A percentile compares a stretch with the other conserved stretches of the same genome.
phyloP scores from a whole-genome alignment of 2,113 vertebrate genomes.

The Manacus vitellinus region DNA sequence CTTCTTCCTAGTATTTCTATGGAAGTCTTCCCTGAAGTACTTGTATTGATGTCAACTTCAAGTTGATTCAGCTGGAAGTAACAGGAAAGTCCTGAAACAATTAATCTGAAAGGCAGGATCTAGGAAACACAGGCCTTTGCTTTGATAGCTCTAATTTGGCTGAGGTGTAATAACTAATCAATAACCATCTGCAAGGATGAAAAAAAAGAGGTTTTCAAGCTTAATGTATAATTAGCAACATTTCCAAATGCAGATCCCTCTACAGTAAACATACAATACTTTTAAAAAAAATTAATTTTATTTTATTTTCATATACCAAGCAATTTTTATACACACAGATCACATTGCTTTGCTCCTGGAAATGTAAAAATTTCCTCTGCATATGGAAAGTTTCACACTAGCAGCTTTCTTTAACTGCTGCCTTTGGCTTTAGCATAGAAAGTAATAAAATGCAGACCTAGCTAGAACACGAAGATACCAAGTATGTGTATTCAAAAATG shows the following conservation, averaged over 20 bases:
- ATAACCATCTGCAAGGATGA: not conserved
- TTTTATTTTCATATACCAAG: not conserved
- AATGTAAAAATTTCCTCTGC: not conserved
- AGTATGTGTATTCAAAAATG: not conserved
- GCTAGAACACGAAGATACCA: rapidly evolving
- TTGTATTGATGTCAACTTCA: not conserved
- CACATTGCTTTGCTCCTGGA: not conserved
- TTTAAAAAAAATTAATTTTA: rapidly evolving
- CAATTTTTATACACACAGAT: not conserved
- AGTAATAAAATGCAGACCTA: not conserved
- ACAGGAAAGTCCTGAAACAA: not conserved
- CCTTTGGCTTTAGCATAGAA: not conserved
- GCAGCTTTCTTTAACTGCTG: not conserved
- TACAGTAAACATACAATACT: not conserved
- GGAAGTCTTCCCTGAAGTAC: not conserved
- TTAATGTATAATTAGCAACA: not conserved
- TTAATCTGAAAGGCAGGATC: not conserved
- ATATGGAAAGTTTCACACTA: not conserved
- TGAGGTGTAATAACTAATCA: not conserved
- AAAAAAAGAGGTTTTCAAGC: not conserved
- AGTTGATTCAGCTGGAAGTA: not conserved
- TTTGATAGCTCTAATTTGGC: not conserved
- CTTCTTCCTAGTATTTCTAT: not conserved
- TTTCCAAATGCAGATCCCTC: not conserved
- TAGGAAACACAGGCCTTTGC: not conserved